Conservation (phyloP, 2,113 vertebrate species). For the Zapus hudsonius region DNA sequence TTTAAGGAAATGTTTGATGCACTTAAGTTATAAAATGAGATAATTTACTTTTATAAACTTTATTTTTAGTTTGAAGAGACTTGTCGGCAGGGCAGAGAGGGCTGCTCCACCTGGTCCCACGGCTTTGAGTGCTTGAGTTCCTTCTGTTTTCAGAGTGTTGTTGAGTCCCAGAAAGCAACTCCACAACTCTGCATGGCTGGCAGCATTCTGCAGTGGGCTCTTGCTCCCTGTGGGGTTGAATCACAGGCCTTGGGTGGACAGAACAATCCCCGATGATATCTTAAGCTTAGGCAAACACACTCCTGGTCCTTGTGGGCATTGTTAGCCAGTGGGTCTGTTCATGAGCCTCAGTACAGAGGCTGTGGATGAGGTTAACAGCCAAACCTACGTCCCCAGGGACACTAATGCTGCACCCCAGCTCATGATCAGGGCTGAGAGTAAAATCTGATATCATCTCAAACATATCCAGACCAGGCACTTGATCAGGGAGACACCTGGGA, state of each 20-base stretch:
- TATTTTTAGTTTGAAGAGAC: conserved; percentile 81
- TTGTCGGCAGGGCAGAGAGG: conserved; percentile 73
- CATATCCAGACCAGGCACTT: neutral
- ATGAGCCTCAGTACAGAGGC: neutral
- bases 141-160: conserved; percentile 49
- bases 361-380: neutral
- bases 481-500: neutral
- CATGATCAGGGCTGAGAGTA: neutral
- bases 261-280: neutral
- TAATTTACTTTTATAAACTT: conserved; percentile 87
- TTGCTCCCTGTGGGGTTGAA: neutral
- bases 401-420: neutral
- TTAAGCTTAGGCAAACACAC: neutral
- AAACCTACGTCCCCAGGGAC: conserved; percentile 56
- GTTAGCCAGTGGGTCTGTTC: neutral
- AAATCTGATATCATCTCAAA: neutral
- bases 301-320: neutral
- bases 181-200: neutral
- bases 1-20: conserved; percentile 89
- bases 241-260: neutral
- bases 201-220: neutral
- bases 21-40: conserved; percentile 91
- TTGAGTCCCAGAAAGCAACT: neutral
- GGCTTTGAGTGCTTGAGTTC: conserved; percentile 58
- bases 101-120: conserved; percentile 32